These are phyloP conservation scores for Neolamprologus fasciatus DNA, from an alignment of 2,113 vertebrate genomes.

Conservation along the genomic window DNA sequence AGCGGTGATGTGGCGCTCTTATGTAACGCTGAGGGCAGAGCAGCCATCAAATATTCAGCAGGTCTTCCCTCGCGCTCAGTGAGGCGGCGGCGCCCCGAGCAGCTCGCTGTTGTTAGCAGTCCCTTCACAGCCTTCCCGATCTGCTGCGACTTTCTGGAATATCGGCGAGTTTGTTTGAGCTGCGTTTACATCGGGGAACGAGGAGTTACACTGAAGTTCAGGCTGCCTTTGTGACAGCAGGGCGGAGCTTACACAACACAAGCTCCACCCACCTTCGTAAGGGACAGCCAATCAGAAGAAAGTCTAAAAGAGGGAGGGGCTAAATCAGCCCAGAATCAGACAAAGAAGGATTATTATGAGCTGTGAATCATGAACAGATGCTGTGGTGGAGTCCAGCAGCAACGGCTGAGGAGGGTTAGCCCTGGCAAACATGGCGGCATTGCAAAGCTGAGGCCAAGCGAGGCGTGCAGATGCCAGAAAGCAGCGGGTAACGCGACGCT, in stretches of 20 bases:
- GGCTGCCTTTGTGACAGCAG: neutral
- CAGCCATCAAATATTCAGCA: conserved; percentile 7
- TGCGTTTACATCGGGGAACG: neutral
- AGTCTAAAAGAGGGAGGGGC: neutral
- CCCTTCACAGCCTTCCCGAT: neutral
- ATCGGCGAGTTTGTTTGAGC: neutral
- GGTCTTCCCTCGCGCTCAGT: neutral
- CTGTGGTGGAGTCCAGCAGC: neutral
- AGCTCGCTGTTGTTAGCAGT: neutral
- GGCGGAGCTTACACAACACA: neutral
- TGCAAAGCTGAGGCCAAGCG: neutral
- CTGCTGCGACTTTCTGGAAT: neutral
- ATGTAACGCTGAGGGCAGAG: neutral
- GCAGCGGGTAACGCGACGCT: accelerated
- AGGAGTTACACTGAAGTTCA: neutral
- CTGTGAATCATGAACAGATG: neutral
- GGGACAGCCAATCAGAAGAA: neutral
- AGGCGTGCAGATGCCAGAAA: neutral
- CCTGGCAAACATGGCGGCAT: neutral
- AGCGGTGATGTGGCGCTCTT: neutral
- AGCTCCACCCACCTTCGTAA: neutral
- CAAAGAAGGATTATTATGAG: neutral
- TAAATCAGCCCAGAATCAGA: neutral
- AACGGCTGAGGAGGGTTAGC: neutral
- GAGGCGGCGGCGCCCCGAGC: neutral